Evolutionary conservation across 2,797 vertebrate species (phyloP), one percentile per base, ranked within the genome.

Genomic region (Vireo griseus): DNA sequence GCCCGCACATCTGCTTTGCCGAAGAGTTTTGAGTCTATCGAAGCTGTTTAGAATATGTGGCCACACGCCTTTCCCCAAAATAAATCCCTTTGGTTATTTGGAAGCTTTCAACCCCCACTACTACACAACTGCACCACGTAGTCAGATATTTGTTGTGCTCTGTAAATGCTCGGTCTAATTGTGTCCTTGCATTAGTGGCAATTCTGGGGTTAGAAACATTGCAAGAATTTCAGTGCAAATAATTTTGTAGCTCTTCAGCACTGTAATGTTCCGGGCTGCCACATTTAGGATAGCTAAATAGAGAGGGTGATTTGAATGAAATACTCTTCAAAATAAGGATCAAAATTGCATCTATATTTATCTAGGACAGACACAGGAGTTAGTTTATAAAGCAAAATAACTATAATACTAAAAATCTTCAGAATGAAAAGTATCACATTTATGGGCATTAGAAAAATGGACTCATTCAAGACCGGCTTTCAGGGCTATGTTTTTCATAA

Each of bases 231-330:
- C 79, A 42, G 20, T 69, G 72, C 58, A 59, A 92, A 65, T 95
- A 84, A 86, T 91, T 95, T 78, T 86, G 89, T 86, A 88, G 44
- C 66, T 78, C 58, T 90, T 88, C 51, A 26, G 42, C 55, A 35
- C 61, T 66, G 37, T 55, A 35, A 74, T 83, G 76, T 91, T 92
- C 78, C 2, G 3, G 72, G 52, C 62, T 86, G 75, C 89, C 66
- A 7, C 90, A 91, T 88, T 94, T 91, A 89, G 92, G 68, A 55
- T 59, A 58, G 87, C 95, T 97, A 96, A 96, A 96, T 72, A 75
- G 85, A 87, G 91, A 83, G 85, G 44, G 72, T 74, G 86, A 72
- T 94, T 92, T 89, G 92, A 65, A 94, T 74, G 48, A 95, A 92
- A 93, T 62, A 91, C 42, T 1, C 29, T 83, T 55, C 75, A 80